Conservation (phyloP, 2,797 vertebrate species). For the Alauda arvensis region DNA sequence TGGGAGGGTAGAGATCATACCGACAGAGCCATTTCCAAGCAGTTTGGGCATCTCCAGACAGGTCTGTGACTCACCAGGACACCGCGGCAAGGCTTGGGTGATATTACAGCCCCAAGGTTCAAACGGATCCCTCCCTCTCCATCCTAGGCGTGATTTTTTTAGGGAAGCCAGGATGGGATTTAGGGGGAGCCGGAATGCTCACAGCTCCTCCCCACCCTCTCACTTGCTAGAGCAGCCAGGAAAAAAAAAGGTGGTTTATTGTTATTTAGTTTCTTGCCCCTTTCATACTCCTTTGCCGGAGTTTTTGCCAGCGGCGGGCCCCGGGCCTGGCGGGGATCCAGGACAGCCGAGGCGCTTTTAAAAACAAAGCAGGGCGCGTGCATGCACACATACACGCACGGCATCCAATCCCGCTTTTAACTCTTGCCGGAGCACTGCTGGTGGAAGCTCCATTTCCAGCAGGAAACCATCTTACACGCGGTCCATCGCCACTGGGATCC, state of each 20-base stretch:
- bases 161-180: not conserved
- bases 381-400: conserved; percentile 55
- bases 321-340: conserved; percentile 38
- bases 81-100: not conserved
- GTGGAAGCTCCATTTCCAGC: conserved; percentile 7
- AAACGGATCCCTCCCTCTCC: conserved; percentile 2
- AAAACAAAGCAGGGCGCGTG: conserved; percentile 58
- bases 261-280: conserved; percentile 43
- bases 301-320: conserved; percentile 50
- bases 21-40: not conserved
- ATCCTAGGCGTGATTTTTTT: not conserved
- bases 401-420: conserved; percentile 45
- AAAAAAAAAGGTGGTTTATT: conserved; percentile 4
- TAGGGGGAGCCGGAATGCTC: fast-evolving
- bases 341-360: conserved; percentile 48
- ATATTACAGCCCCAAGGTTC: conserved; percentile 16
- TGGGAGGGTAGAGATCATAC: conserved; percentile 23
- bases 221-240: not conserved
- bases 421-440: not conserved
- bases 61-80: conserved; percentile 47
- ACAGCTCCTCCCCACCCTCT: not conserved
- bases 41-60: conserved; percentile 65
- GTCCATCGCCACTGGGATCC: not conserved
- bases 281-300: conserved; percentile 33
- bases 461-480: not conserved